phyloP scores from a whole-genome alignment of 2,113 vertebrate species.

The Tonatia bakeri region DNA sequence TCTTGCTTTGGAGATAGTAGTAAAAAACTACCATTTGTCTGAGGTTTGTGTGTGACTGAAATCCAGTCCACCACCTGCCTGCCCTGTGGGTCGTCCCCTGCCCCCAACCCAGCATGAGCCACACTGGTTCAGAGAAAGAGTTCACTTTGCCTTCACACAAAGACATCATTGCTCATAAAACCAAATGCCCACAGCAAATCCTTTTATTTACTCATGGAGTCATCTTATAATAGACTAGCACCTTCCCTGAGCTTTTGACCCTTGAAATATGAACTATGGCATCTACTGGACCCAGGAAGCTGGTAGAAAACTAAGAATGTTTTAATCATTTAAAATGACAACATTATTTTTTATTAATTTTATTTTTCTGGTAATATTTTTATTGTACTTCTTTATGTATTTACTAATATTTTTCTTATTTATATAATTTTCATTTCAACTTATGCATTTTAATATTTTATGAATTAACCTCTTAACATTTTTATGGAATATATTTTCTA shows the following conservation, averaged over 20 bases:
- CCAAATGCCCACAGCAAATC: neutral
- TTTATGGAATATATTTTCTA: neutral
- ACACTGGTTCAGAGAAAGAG: neutral
- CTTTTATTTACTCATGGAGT: neutral
- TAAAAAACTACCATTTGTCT: neutral
- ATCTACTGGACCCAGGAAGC: neutral
- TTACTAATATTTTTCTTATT: neutral
- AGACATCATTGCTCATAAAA: neutral
- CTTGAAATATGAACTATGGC: neutral
- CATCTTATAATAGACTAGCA: neutral
- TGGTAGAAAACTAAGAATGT: neutral
- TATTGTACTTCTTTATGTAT: neutral
- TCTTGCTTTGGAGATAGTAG: neutral
- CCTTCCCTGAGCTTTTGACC: neutral
- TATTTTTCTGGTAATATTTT: neutral
- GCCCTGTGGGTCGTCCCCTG: neutral
- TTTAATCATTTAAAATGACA: neutral
- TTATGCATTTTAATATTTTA: neutral
- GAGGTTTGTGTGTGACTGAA: neutral
- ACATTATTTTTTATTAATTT: neutral
- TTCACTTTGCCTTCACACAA: neutral
- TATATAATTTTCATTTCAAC: neutral
- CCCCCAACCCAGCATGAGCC: rapidly evolving
- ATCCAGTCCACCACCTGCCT: neutral
- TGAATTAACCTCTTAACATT: neutral